Evolutionary conservation across 2,113 vertebrate species (phyloP), one percentile per base, ranked within the genome.

Genomic region (Nyctibius bracteatus): DNA sequence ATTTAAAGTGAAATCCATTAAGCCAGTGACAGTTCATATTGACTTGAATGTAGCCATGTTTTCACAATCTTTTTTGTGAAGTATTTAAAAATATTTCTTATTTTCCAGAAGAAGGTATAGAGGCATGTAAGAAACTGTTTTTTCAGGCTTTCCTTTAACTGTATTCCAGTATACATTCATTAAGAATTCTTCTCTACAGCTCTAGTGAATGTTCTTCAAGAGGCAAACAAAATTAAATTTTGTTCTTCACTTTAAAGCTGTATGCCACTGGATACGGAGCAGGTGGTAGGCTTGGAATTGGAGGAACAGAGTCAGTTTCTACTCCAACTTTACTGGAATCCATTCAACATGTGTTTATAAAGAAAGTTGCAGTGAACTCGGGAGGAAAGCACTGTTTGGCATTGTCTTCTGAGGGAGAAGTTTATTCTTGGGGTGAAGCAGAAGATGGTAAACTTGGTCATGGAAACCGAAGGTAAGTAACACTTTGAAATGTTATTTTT

Each of bases 391-490:
- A 99, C 97, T 99, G 99, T 90, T 98, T 99, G 87, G 99, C 99
- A 1, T 97, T 99, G 66, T 99, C 99, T 73, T 99, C 99, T 17
- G 99, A 99, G 87, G 99, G 99, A 54, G 99, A 99, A 93, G 99
- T 99, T 33, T 99, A 99, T 97, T 99, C 99, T 9, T 99, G 99
- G 99, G 99, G 99, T 28, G 99, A 99, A 87, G 99, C 99, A 9
- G 99, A 99, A 97, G 99, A 99, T 59, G 99, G 99, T 28, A 99
- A 99, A 91, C 97, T 99, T 19, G 99, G 99, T 30, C 99, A 99
- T 63, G 99, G 99, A 74, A 99, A 99, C 98, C 97, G 99, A 97
- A 99, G 99, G 99, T 99, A 88, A 82, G 98, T 99, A 86, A 67
- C 52, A 2, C 58, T 74, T 86, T 5, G 23, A 44, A 44, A 63